Evolutionary conservation across 2,797 vertebrate species (phyloP), one percentile per base, ranked within the genome.

Genomic region (Chaetophractus vellerosus): DNA sequence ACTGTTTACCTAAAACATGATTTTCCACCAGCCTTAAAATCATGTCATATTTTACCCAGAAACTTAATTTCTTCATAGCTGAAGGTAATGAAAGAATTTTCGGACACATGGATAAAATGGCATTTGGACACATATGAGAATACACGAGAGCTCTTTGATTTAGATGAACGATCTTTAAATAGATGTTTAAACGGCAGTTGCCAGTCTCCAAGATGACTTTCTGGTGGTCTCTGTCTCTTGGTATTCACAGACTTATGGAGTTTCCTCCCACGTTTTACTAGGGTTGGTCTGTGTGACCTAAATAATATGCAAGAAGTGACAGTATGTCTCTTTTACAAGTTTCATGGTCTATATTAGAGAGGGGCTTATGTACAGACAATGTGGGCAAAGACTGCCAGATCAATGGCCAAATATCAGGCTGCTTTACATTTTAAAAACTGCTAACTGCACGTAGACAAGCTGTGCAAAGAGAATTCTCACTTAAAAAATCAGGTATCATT

Each of bases 221-320:
- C 12, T 0, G 6, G 9, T 1, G 23, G 14, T 1, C 0, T 1
- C 21, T 1, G 3, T 6, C 23, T 59, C 57, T 7, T 7, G 2
- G 11, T 7, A 1, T 6, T 6, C 33, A 3, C 14, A 2, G 0
- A 38, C 10, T 7, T 18, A 36, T 1, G 0, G 15, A 8, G 5
- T 10, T 36, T 24, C 11, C 1, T 41, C 75, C 57, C 55, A 19
- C n/a, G 0, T 4, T 0, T 2, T 15, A 33, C n/a, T 5, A 0
- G 1, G 38, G 6, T 50, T 9, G 50, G 11, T 50, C 31, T 23
- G 15, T 61, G 63, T 1, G 12, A 31, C 59, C 10, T 1, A 48
- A 6, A 18, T 2, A 71, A 71, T 26, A 41, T 41, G 12, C 36
- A 24, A 71, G 68, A 41, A 55, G 18, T 4, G 18, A 48, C 5